A percentile compares a stretch with the other conserved stretches of the same genome.
These are phyloP conservation scores for Columba janthina DNA, from an alignment of 2,113 vertebrate species.

Conservation along the genomic window DNA sequence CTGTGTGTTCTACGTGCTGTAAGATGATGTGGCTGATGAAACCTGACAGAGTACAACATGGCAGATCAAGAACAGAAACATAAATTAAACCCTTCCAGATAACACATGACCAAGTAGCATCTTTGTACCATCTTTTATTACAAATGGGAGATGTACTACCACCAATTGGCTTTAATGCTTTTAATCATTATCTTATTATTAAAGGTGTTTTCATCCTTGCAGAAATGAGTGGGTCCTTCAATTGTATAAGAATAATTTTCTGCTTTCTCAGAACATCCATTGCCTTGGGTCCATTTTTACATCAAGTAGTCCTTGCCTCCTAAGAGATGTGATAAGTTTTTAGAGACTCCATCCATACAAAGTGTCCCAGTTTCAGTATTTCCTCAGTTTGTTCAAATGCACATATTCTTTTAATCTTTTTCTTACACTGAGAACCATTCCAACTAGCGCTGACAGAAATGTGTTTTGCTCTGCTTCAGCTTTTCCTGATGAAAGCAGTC, in stretches of 20 bases:
- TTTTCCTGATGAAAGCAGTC: conserved; percentile 6
- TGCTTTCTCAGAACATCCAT: neutral
- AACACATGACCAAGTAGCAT: neutral
- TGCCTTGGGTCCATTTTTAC: neutral
- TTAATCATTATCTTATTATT: neutral
- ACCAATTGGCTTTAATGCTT: neutral
- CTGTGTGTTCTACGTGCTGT: neutral
- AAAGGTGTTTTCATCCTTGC: neutral
- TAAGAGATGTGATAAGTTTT: neutral
- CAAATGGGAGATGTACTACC: neutral
- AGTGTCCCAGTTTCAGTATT: neutral
- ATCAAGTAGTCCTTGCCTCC: neutral
- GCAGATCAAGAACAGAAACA: neutral
- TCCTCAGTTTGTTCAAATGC: neutral
- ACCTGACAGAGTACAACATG: neutral
- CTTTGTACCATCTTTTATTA: neutral
- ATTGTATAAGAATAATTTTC: neutral
- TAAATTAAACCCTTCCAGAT: neutral
- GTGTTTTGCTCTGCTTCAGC: neutral
- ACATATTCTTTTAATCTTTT: neutral
- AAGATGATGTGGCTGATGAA: neutral
- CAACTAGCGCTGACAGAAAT: neutral
- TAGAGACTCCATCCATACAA: neutral
- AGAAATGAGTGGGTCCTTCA: neutral
- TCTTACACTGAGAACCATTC: neutral